Conservation (phyloP, 2,797 vertebrate genomes). For the Xenopus petersii region DNA sequence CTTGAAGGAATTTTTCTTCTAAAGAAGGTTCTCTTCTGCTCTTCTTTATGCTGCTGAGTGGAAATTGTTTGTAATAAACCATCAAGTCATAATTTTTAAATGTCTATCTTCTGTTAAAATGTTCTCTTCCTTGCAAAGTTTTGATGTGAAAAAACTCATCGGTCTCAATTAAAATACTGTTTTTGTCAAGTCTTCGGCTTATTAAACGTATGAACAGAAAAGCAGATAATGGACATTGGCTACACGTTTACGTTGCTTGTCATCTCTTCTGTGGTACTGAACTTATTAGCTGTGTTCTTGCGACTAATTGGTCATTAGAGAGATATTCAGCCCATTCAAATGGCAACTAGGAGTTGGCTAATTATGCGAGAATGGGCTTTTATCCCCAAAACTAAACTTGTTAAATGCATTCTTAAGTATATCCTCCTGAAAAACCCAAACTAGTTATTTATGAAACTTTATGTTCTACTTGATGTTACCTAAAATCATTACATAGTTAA, state of each 20-base stretch:
- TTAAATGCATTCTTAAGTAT: too few species aligned
- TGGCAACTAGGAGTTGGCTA: neutral
- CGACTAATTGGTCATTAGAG: constrained; percentile 9
- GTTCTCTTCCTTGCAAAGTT: too few species aligned
- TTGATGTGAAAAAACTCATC: too few species aligned
- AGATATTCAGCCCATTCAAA: neutral
- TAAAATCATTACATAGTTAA: too few species aligned
- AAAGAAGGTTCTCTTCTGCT: too few species aligned
- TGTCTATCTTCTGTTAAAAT: neutral
- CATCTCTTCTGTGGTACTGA: constrained; percentile 1
- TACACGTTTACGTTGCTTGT: neutral
- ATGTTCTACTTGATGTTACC: too few species aligned
- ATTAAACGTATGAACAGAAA: neutral
- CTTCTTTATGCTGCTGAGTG: too few species aligned
- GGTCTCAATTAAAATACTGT: too few species aligned
- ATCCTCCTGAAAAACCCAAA: too few species aligned
- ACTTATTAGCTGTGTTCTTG: constrained; percentile 4
- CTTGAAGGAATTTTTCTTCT: too few species aligned
- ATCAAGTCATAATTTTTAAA: neutral
- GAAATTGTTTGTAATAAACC: neutral
- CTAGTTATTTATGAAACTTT: too few species aligned
- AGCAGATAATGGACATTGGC: neutral
- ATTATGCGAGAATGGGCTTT: neutral
- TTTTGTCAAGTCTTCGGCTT: neutral
- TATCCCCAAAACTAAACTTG: neutral